A percentile compares a stretch with the other conserved stretches of the same genome.
phyloP scores from a whole-genome alignment of 64 coral and sea anemone species.

The Pocillopora verrucosa region DNA sequence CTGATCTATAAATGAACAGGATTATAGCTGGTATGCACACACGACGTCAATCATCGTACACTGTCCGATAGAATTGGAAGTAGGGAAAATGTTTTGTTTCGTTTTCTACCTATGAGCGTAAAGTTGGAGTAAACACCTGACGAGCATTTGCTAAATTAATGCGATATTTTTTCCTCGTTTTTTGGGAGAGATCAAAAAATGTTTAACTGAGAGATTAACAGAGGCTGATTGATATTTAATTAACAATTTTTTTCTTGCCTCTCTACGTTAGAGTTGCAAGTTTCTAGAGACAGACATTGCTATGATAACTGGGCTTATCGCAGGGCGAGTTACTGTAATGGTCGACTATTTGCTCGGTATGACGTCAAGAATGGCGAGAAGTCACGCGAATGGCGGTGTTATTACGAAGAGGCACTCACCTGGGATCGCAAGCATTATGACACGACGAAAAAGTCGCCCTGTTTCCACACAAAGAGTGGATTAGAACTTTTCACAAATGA shows the following conservation, averaged over 20 bases:
- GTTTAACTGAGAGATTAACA: no score
- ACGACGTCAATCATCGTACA: no score
- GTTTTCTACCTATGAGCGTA: no score
- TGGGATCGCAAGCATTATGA: slow-evolving; percentile 27
- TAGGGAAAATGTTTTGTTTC: no score
- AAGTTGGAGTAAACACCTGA: no score
- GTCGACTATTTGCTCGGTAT: slow-evolving; percentile 1
- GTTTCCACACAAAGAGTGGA: neutral
- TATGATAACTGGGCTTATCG: neutral
- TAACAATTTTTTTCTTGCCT: neutral
- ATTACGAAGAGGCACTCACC: slow-evolving; percentile 36
- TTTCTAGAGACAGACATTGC: neutral
- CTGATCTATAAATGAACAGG: no score
- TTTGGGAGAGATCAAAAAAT: no score
- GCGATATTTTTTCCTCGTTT: no score
- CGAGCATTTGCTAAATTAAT: no score
- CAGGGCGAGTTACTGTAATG: neutral
- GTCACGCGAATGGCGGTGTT: slow-evolving; percentile 25
- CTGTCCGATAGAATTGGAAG: no score
- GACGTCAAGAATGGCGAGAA: neutral
- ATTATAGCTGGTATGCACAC: no score
- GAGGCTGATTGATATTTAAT: no score
- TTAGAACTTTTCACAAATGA: neutral
- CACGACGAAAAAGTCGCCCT: neutral
- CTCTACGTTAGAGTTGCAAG: neutral